These are phyloP conservation scores for Callorhinus ursinus DNA, from an alignment of 2,113 vertebrate species.

Conservation along the genomic window DNA sequence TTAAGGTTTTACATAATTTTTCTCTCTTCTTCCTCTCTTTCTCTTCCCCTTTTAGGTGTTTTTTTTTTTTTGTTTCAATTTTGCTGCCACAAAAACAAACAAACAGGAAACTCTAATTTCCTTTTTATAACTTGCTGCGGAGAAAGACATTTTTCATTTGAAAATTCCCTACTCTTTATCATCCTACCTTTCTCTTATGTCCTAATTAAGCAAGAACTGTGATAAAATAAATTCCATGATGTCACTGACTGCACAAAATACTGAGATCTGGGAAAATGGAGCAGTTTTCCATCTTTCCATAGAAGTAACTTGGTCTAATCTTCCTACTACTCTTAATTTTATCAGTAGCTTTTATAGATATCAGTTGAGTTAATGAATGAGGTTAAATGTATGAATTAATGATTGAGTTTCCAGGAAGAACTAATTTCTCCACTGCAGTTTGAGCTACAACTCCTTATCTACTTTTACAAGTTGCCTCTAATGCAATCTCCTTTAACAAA, in stretches of 20 bases:
- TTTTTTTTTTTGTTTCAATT: background rate
- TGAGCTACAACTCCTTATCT: background rate
- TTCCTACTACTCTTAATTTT: background rate
- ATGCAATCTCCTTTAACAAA: background rate
- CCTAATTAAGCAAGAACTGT: background rate
- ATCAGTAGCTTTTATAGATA: background rate
- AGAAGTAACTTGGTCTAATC: background rate
- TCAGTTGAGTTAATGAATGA: background rate
- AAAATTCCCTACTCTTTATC: background rate
- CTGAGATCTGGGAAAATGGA: background rate
- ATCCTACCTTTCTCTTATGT: background rate
- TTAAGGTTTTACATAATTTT: background rate
- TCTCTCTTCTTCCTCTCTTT: background rate
- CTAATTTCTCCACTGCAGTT: background rate
- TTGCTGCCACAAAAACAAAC: background rate
- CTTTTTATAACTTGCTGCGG: background rate
- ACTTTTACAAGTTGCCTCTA: conserved; percentile 4
- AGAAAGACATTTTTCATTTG: background rate
- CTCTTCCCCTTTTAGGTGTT: background rate
- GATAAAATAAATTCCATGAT: background rate
- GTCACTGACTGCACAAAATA: background rate
- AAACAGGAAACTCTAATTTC: background rate
- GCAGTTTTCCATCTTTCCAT: background rate
- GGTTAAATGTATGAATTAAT: background rate
- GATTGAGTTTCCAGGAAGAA: background rate